Evolutionary conservation across 2,797 vertebrate genomes (phyloP).

Genomic region (Neoniphon sammara): DNA sequence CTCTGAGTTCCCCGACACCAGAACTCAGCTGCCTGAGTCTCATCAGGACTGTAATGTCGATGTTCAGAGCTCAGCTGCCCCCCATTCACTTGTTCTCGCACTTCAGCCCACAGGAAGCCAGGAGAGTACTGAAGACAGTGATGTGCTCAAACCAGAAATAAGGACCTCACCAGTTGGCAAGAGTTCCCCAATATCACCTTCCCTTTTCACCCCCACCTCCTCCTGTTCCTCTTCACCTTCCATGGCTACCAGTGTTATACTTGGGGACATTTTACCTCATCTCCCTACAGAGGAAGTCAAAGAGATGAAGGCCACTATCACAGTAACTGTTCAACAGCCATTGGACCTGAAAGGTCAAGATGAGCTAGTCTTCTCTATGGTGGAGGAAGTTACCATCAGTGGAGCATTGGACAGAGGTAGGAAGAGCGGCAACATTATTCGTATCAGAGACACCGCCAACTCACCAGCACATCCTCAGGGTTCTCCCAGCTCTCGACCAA

Average conservation of each 20-base stretch:
- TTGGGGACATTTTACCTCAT: slow-evolving; percentile 66
- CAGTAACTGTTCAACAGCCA: slow-evolving; percentile 94
- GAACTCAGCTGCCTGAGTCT: slow-evolving; percentile 55
- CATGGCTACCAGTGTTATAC: slow-evolving; percentile 71
- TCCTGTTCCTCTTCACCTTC: slow-evolving; percentile 72
- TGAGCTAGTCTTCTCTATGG: slow-evolving; percentile 95
- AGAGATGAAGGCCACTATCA: slow-evolving; percentile 92
- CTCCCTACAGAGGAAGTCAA: slow-evolving; percentile 78
- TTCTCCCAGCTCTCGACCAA: slow-evolving; percentile 85
- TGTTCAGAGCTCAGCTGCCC: slow-evolving; percentile 79
- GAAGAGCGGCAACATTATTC: slow-evolving; percentile 91
- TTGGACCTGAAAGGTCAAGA: slow-evolving; percentile 95
- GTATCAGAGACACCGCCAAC: slow-evolving; percentile 88
- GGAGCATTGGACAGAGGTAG: slow-evolving; percentile 85
- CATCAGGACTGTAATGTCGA: slow-evolving; percentile 84
- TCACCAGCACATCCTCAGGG: slow-evolving; percentile 82
- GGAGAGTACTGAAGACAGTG: slow-evolving; percentile 48
- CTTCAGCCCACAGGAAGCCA: slow-evolving; percentile 60
- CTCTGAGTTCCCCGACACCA: slow-evolving; percentile 74
- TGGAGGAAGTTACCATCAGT: slow-evolving; percentile 95
- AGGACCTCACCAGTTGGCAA: slow-evolving; percentile 93
- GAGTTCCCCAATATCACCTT: slow-evolving; percentile 89
- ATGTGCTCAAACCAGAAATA: slow-evolving; percentile 84
- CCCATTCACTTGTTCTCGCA: slow-evolving; percentile 60
- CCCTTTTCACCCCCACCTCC: slow-evolving; percentile 68